phyloP scores from a whole-genome alignment of 2,888 invertebrate species.

The Luffia ferchaultella region DNA sequence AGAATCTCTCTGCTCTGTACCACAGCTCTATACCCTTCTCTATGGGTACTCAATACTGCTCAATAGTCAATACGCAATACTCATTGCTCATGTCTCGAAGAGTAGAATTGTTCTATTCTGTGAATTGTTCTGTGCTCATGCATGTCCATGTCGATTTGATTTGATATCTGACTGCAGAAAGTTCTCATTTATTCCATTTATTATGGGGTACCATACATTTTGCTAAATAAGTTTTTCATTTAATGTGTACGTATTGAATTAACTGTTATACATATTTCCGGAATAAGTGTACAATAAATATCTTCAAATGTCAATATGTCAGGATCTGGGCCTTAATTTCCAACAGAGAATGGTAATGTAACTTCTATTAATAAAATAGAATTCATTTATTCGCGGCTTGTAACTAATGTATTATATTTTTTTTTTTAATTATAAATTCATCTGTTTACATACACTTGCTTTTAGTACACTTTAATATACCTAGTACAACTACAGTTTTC shows the following conservation, averaged over 20 bases:
- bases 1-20: no score
- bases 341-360: constrained; percentile 58
- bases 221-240: neutral
- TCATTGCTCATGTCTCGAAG: no score
- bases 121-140: no score
- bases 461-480: no score
- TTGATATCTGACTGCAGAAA: neutral
- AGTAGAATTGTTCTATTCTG: no score
- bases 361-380: neutral
- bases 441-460: no score
- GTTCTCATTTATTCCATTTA: neutral
- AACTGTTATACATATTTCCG: constrained; percentile 1
- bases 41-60: no score
- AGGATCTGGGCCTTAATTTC: constrained; percentile 67
- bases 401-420: neutral
- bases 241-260: neutral
- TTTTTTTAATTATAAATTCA: neutral
- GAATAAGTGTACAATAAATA: constrained; percentile 27
- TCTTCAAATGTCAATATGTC: constrained; percentile 68
- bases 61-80: no score
- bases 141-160: no score
- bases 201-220: no score
- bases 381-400: neutral
- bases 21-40: no score
- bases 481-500: no score